Evolutionary conservation across 1,140 invertebrate genomes (phyloP), one percentile per base, ranked within the genome.

Genomic region (Neotoxoptera formosana): DNA sequence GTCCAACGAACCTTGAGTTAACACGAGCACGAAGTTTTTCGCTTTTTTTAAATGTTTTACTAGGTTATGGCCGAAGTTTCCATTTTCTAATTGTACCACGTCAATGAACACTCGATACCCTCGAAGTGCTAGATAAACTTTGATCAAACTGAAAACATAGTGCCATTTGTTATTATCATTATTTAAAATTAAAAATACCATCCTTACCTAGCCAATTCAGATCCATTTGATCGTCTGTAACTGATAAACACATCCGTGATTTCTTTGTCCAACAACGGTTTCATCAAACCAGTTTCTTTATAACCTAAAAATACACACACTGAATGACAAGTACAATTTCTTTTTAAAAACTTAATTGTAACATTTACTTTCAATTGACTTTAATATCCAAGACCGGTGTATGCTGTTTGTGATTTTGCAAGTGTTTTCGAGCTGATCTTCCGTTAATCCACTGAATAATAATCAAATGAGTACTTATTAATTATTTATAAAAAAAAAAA

Each of bases 31-130:
- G 95, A 99, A 99, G 95, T 99, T 98, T 95, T 98, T 99, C 2
- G 99, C 99, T 94, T 99, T 98, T 94, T 97, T 97, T 95, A 99
- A 99, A 95, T 99, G 99, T 95, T 99, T 98, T 60, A 99, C 96
- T 21, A 99, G 95, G 95, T 99, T 99, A 94, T 99, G 99, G 95
- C 99, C 99, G 95, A 99, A 99, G 95, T 99, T 99, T 45, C 99
- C 99, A 45, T 99, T 99, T 95, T 99, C 98, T 81, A 99, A 95
- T 94, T 98, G 96, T 95, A 99, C 98, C 67, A 99, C 98, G 95
- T 99, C 98, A 94, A 99, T 99, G 95, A 99, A 99, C 4, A 99
- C 98, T 30, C 97, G 97, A 95, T 99, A 99, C 2, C 99, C 98
- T 94, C 98, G 96, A 67, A 99, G 95, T 95, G 99, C 98, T 45